A percentile compares a stretch with the other conserved stretches of the same genome.
Conservation (phyloP, 2,797 vertebrate species). For the Nannoperca australis region DNA sequence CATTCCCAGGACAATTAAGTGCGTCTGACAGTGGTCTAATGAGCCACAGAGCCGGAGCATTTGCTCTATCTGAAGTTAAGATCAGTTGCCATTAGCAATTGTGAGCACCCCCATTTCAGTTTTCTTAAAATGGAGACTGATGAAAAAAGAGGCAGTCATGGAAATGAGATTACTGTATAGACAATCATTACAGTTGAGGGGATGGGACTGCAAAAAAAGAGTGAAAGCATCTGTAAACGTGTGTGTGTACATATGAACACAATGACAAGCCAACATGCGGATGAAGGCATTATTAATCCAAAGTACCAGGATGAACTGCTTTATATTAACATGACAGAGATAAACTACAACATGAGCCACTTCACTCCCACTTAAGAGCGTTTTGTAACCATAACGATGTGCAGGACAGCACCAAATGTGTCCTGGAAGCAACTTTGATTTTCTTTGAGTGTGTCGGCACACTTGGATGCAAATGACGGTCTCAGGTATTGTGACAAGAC, state of each 20-base stretch:
- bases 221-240: constrained; percentile 36
- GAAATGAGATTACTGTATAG: constrained; percentile 60
- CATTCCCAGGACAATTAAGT: constrained; percentile 67
- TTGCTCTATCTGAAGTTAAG: constrained; percentile 63
- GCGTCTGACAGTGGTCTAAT: constrained; percentile 62
- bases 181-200: constrained; percentile 24
- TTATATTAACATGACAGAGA: constrained; percentile 38
- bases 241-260: constrained; percentile 6
- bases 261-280: constrained; percentile 25
- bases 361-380: constrained; percentile 29
- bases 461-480: not conserved
- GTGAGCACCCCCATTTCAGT: constrained; percentile 31
- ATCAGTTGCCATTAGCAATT: constrained; percentile 71
- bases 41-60: constrained; percentile 56
- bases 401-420: not conserved
- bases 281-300: constrained; percentile 32
- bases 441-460: not conserved
- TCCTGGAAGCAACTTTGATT: constrained; percentile 4
- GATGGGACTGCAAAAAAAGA: constrained; percentile 12
- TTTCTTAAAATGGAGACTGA: constrained; percentile 52
- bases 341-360: constrained; percentile 39
- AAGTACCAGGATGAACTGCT: constrained; percentile 37
- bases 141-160: constrained; percentile 43
- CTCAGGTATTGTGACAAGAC: not conserved
- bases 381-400: constrained; percentile 24